These are phyloP conservation scores for Otus scops DNA, from an alignment of 2,797 vertebrate species.

Conservation along the genomic window DNA sequence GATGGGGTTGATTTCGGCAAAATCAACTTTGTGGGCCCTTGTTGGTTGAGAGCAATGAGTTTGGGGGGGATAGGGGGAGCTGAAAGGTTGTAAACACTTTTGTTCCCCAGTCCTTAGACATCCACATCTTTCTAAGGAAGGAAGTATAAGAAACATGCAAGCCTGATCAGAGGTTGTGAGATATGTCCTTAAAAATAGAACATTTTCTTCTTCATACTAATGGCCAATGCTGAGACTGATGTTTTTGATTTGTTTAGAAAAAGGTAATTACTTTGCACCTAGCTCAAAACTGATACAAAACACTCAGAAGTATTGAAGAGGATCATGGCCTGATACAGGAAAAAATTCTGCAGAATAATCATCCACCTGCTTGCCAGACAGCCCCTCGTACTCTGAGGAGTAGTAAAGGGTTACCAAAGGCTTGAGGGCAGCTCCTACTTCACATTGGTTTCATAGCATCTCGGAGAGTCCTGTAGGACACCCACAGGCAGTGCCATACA, in stretches of 20 bases:
- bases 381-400: not conserved
- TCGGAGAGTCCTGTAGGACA: not conserved
- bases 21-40: fast-evolving
- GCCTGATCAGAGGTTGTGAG: not conserved
- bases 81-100: not conserved
- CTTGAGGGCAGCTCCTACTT: not conserved
- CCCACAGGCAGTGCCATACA: not conserved
- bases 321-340: not conserved
- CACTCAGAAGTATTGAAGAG: not conserved
- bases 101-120: not conserved
- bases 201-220: not conserved
- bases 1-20: not conserved
- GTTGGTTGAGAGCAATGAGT: not conserved
- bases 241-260: not conserved
- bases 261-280: not conserved
- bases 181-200: not conserved
- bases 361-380: not conserved
- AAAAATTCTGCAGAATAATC: not conserved
- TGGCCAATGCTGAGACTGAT: not conserved
- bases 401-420: not conserved
- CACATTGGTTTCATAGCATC: not conserved
- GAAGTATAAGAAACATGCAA: not conserved
- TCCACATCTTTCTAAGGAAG: not conserved
- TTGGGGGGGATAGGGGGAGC: not conserved
- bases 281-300: not conserved